Base-by-base conservation (phyloP, 2,113 vertebrate genomes). In the Conger conger region DNA sequence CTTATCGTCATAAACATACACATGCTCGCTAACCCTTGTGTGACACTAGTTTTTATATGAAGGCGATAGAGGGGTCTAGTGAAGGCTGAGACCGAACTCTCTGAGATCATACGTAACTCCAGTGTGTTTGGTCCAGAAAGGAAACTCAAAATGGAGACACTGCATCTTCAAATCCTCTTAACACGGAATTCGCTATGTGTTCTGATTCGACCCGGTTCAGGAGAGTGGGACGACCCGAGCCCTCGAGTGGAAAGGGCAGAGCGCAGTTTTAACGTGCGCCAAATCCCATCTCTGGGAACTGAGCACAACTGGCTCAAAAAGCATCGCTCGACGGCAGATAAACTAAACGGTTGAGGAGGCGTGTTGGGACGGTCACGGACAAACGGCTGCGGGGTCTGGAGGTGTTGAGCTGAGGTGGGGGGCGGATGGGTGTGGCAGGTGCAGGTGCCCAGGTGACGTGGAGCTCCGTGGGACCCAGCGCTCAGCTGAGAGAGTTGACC, bases 401-500 rank as follows among this genome's bases (percentile, higher is more conserved):
- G 54, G 79, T 23, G 60, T 11, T 4, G 33, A 33, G n/a, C 23
- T 45, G 54, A 40, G 18, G 35, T 17, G 27, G 27, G 27, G 60
- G 36, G 20, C 37, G 79, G 4, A 35, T 54, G 20, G 27, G 20
- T 54, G 37, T 54, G 38, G 60, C 42, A 11, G 79, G 38, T 38
- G 23, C 40, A 53, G 40, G 42, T 80, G 40, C 79, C 20, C 38
- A n/a, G 79, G 36, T 53, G 27, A 9, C 4, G 42, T 27, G 45
- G 13, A 18, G 78, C 8, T 30, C 45, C 57, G 30, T n/a, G 68
- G 20, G 78, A 16, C 68, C 1, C 20, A 37, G 54, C 6, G 73
- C 80, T 96, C 91, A 91, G 91, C 92, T 95, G 92, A 99, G 94
- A 80, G 95, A 90, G 92, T 86, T 94, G 3, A 94, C 89, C 36